phyloP scores from a whole-genome alignment of 2,888 invertebrate genomes.

The Diloba caeruleocephala region DNA sequence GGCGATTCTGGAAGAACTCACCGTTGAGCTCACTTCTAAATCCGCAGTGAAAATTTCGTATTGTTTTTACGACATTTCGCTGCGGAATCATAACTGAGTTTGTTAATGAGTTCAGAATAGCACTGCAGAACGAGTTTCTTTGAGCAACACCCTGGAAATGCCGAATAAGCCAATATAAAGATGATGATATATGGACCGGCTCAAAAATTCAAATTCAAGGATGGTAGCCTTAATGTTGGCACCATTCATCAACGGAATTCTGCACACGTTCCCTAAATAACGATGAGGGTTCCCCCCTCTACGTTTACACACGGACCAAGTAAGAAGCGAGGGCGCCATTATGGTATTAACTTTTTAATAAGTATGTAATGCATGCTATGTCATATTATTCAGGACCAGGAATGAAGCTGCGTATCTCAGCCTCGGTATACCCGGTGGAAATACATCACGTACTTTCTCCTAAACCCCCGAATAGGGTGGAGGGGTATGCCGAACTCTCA shows the following conservation, averaged over 20 bases:
- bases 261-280: slow-evolving; percentile 55
- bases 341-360: not conserved
- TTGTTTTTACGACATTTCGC: no score
- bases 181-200: slow-evolving; percentile 8
- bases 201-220: slow-evolving; percentile 55
- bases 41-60: no score
- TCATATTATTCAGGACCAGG: not conserved
- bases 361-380: not conserved
- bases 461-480: no score
- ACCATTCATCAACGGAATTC: slow-evolving; percentile 53
- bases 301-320: slow-evolving; percentile 23
- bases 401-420: no score
- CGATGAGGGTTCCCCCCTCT: slow-evolving; percentile 45
- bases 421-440: no score
- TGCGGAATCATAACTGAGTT: no score
- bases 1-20: no score
- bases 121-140: not conserved
- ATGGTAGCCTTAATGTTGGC: slow-evolving; percentile 43
- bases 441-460: no score
- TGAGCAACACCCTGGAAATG: not conserved
- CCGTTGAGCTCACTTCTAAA: no score
- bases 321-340: slow-evolving; percentile 35
- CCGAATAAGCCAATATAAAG: not conserved
- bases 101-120: not conserved
- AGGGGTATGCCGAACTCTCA: no score